Percentiles rank a stretch among this genome's conserved stretches.
phyloP scores from a whole-genome alignment of 2,888 invertebrate species.

The Volucella inanis region DNA sequence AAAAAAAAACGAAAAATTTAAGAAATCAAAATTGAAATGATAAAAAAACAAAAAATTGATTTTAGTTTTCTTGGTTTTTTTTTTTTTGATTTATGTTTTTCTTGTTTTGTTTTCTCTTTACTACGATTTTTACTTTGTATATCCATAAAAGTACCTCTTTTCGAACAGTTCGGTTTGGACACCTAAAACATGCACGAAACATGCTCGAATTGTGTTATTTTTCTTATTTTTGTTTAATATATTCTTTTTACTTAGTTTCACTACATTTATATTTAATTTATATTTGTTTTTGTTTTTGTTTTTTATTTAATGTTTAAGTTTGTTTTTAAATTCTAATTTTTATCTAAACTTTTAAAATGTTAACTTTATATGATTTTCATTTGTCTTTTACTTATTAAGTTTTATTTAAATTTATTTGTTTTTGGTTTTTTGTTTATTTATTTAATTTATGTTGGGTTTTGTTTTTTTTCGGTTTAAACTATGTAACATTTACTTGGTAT shows the following conservation, averaged over 20 bases:
- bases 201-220: constrained; percentile 31
- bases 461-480: constrained; percentile 5
- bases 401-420: constrained; percentile 40
- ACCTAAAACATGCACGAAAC: constrained; percentile 33
- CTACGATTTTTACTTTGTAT: constrained; percentile 7
- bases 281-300: constrained; percentile 11
- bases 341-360: constrained; percentile 79
- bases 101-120: background rate
- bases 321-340: constrained; percentile 60
- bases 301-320: constrained; percentile 50
- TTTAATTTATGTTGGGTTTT: no score
- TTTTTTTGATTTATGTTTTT: background rate
- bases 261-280: constrained; percentile 37
- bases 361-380: constrained; percentile 70
- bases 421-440: no score
- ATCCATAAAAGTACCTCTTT: constrained; percentile 10
- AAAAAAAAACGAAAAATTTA: no score
- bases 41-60: no score
- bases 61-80: background rate
- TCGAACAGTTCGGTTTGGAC: constrained; percentile 25
- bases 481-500: constrained; percentile 61
- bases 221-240: constrained; percentile 31
- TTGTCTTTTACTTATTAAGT: constrained; percentile 63
- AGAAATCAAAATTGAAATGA: no score
- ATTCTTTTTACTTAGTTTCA: constrained; percentile 53